These are phyloP conservation scores for Myathropa florea DNA, from an alignment of 2,888 invertebrate genomes.

Conservation along the genomic window DNA sequence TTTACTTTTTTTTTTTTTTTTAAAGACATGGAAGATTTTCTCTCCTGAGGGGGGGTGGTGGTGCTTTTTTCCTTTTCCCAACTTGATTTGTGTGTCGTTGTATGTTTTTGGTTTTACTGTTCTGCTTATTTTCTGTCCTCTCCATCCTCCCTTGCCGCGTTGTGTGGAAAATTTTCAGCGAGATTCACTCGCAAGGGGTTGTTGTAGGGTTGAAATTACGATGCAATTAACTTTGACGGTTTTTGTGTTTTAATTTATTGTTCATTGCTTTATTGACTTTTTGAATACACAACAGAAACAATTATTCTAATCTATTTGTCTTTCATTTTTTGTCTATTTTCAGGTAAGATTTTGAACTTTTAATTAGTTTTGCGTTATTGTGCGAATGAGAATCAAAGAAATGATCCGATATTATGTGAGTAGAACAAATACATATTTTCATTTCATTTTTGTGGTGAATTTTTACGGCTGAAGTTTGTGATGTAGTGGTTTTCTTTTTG, in stretches of 20 bases:
- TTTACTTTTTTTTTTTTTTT: conserved; percentile 26
- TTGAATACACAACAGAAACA: conserved; percentile 13
- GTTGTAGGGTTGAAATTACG: conserved; percentile 47
- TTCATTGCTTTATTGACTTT: conserved; percentile 31
- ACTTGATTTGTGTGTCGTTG: conserved; percentile 17
- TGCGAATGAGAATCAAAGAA: conserved; percentile 55
- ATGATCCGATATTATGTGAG: conserved; percentile 65
- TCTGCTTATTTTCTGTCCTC: conserved; percentile 12
- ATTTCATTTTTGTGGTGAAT: not conserved
- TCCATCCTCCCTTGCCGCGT: not conserved
- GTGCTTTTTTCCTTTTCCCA: not conserved
- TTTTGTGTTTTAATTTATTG: conserved; percentile 19
- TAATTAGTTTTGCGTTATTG: conserved; percentile 61
- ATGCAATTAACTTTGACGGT: conserved; percentile 54
- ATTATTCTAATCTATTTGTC: conserved; percentile 30
- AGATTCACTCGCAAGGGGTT: conserved; percentile 32
- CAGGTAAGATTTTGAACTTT: conserved; percentile 69
- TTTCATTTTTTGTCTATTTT: conserved; percentile 32
- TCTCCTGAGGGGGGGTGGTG: conserved; percentile 3
- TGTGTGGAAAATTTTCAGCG: conserved; percentile 14
- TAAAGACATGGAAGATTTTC: conserved; percentile 55
- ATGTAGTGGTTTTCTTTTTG: not conserved
- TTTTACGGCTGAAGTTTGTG: not conserved
- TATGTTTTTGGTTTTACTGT: not conserved
- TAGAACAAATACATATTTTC: conserved; percentile 23